Evolutionary conservation across 1,140 invertebrate genomes (phyloP).

Genomic region (Ostrea edulis): DNA sequence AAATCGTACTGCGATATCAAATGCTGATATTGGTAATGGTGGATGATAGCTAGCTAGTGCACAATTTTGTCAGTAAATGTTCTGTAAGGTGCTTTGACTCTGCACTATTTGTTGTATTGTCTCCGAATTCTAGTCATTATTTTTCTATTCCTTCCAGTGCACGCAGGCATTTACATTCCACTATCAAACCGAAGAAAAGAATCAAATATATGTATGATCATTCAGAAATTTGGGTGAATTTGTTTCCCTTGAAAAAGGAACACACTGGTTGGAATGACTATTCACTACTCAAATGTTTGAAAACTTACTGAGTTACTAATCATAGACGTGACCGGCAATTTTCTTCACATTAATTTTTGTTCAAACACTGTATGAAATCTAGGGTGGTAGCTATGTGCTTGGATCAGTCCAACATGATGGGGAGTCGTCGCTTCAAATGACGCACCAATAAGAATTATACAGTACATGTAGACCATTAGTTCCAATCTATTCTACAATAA

Average conservation of each 20-base stretch:
- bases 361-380: neutral
- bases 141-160: conserved; percentile 29
- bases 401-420: no score
- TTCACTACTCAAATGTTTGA: neutral
- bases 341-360: neutral
- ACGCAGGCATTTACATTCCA: conserved; percentile 23
- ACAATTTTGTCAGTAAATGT: neutral
- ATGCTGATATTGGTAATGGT: neutral
- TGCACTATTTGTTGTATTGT: neutral
- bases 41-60: neutral
- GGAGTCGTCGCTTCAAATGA: no score
- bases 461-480: no score
- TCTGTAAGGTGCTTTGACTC: neutral
- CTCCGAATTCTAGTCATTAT: neutral
- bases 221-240: neutral
- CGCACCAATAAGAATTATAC: no score
- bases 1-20: neutral
- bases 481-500: no score
- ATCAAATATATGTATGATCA: conserved; percentile 26
- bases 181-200: conserved; percentile 19
- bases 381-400: no score
- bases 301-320: neutral
- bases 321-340: neutral
- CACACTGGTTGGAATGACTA: neutral
- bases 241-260: neutral